Conservation (phyloP, 2,797 vertebrate species). For the Bryconaethiops microstoma region DNA sequence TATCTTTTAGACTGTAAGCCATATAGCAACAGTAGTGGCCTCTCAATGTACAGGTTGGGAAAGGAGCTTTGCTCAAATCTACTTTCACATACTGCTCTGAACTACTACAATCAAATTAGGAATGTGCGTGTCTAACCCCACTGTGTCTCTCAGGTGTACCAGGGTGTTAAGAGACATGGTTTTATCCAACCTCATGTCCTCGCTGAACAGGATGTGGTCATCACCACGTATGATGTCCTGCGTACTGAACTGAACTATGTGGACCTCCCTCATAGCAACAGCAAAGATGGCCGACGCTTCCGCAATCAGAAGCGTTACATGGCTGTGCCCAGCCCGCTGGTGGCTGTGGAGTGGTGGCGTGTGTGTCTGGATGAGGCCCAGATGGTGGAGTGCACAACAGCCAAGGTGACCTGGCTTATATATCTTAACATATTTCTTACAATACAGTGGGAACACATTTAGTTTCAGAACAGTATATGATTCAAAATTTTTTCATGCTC, state of each 20-base stretch:
- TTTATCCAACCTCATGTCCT: slow-evolving; percentile 94
- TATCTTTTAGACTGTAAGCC: neutral
- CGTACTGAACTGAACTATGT: slow-evolving; percentile 96
- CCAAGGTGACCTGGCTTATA: slow-evolving; percentile 80
- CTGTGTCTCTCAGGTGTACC: slow-evolving; percentile 84
- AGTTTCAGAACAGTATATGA: neutral
- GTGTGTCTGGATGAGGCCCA: slow-evolving; percentile 98
- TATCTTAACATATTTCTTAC: neutral
- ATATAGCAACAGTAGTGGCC: neutral
- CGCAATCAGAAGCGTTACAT: slow-evolving; percentile 98
- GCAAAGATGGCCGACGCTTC: slow-evolving; percentile 92
- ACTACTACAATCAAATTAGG: neutral
- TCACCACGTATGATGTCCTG: slow-evolving; percentile 96
- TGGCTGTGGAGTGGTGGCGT: slow-evolving; percentile 99
- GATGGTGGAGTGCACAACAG: slow-evolving; percentile 97
- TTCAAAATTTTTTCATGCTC: slow-evolving; percentile 11
- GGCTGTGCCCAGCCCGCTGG: slow-evolving; percentile 96
- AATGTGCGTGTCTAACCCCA: neutral
- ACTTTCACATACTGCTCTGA: neutral
- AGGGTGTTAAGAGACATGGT: slow-evolving; percentile 96
- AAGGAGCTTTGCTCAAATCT: neutral
- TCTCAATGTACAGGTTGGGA: neutral
- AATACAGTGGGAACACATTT: neutral
- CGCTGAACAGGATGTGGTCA: slow-evolving; percentile 95
- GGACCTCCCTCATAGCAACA: slow-evolving; percentile 97